A percentile compares a stretch with the other conserved stretches of the same genome.
phyloP scores from a whole-genome alignment of 2,888 invertebrate genomes.

The Uloborus plumipes region DNA sequence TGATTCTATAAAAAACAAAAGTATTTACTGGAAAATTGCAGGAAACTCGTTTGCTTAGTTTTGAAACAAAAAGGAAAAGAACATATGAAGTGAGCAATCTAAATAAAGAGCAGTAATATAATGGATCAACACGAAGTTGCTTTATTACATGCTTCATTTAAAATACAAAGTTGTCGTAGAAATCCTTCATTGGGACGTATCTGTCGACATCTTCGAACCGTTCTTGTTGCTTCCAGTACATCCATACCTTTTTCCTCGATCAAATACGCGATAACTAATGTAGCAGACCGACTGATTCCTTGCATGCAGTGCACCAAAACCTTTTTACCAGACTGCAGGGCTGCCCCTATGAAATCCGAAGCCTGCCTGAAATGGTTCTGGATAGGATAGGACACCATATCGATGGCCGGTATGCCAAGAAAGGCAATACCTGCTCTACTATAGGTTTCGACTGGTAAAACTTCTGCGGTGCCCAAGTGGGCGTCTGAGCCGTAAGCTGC shows the following conservation, averaged over 20 bases:
- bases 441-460: conserved; percentile 11
- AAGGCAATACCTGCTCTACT: conserved; percentile 8
- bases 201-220: conserved; percentile 71
- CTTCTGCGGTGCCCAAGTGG: neutral
- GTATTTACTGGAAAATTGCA: too few species aligned
- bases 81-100: too few species aligned
- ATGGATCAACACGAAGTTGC: too few species aligned
- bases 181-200: conserved; percentile 74
- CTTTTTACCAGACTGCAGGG: conserved; percentile 65
- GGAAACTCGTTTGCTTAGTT: too few species aligned
- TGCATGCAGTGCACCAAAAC: conserved; percentile 73
- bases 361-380: conserved; percentile 19
- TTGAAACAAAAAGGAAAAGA: too few species aligned
- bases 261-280: conserved; percentile 72
- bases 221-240: conserved; percentile 71
- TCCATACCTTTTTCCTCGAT: conserved; percentile 72
- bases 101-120: too few species aligned
- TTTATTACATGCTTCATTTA: too few species aligned
- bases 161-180: conserved; percentile 69
- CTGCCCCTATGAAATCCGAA: conserved; percentile 22
- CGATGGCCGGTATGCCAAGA: conserved; percentile 46
- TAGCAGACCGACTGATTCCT: conserved; percentile 73
- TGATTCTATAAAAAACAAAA: too few species aligned
- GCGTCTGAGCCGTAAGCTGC: conserved; percentile 29
- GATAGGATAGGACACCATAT: conserved; percentile 34